Base-by-base conservation (phyloP, 1,140 invertebrate species). In the Bombus confusus region DNA sequence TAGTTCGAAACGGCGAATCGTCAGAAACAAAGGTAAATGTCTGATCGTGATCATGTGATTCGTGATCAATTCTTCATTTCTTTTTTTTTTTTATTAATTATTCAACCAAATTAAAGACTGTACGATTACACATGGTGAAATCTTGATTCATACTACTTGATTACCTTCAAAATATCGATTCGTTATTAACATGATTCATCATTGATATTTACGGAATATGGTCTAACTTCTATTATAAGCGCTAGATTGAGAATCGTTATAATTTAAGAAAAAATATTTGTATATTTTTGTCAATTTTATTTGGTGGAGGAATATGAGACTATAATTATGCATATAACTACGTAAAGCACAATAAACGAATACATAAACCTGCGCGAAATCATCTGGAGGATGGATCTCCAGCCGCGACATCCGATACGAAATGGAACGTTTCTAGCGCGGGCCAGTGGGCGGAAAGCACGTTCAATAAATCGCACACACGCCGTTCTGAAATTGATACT, bases 401-500 rank as follows among this genome's bases (percentile, higher is more conserved):
- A 80, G 79, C 64, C 69, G 76, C 34, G 78, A 71, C 57, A 47
- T 47, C 76, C 80, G 68, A 80, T 74, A 89, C 88, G 88, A 85
- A 86, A 86, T 76, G 77, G 72, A 87, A 85, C 83, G 82, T 88
- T 86, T 83, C 87, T 81, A 83, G 78, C 76, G 73, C 43, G 78
- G 80, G 77, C 75, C 85, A 83, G 75, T 81, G 80, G 79, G 64
- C 72, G 74, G 85, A 85, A 89, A 87, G 86, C 90, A 85, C 88
- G 92, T 92, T 92, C 91, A 87, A 93, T 93, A 88, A 92, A 93
- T 93, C 90, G 90, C 89, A 71, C 90, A 84, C 89, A 81, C 88
- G 88, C 90, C 90, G 91, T 91, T 88, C 89, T 83, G 86, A 91
- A 92, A 94, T 91, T 93, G 91, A 93, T 94, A 93, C 91, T 92